Conservation (phyloP, 2,797 vertebrate species). For the Atherinosoma microstoma region DNA sequence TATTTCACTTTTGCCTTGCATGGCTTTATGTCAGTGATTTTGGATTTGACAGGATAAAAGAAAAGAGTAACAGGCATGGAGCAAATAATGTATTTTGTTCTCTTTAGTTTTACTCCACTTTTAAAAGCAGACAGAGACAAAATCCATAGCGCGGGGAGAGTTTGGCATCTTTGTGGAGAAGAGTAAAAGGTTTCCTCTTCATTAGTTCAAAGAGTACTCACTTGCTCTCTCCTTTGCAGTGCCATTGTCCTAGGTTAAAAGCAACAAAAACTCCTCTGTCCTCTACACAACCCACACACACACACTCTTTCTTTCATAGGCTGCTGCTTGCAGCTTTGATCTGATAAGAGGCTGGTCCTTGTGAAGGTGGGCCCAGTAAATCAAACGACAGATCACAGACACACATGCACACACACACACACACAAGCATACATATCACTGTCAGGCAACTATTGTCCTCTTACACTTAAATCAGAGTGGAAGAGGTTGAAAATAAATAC, state of each 20-base stretch:
- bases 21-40: conserved; percentile 13
- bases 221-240: conserved; percentile 61
- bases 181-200: conserved; percentile 72
- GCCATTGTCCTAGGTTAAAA: conserved; percentile 78
- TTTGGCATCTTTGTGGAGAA: conserved; percentile 55
- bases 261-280: conserved; percentile 74
- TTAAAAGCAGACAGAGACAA: conserved; percentile 22
- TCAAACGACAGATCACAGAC: conserved; percentile 76
- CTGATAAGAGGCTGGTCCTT: conserved; percentile 87
- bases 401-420: conserved; percentile 42
- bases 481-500: conserved; percentile 77
- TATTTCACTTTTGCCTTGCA: not conserved
- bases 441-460: conserved; percentile 72
- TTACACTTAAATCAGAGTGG: conserved; percentile 77
- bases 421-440: conserved; percentile 59
- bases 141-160: conserved; percentile 40
- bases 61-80: conserved; percentile 9
- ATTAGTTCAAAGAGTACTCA: conserved; percentile 74
- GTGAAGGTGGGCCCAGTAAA: conserved; percentile 74
- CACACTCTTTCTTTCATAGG: conserved; percentile 63
- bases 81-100: conserved; percentile 28
- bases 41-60: conserved; percentile 30
- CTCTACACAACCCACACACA: conserved; percentile 44
- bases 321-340: conserved; percentile 85
- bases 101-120: conserved; percentile 23